Base-by-base conservation (phyloP, 2,888 invertebrate species). In the Aleiodes alternator region DNA sequence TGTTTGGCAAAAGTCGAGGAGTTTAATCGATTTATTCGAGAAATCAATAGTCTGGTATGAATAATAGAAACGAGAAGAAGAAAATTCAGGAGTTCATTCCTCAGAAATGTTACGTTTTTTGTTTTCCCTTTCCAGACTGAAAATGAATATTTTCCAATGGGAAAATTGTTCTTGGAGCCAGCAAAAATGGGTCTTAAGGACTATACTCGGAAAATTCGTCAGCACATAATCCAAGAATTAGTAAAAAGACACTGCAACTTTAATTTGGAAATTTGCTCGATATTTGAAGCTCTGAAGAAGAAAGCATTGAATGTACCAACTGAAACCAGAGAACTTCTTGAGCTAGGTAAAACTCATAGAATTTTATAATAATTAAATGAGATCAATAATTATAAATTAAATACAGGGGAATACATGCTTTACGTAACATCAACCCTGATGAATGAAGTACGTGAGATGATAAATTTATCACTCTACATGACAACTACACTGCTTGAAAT, bases 271-370 rank as follows among this genome's bases (percentile, higher is more conserved):
- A 95, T 96, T 79, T 95, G 95, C 84, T 89, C 90, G 0, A 92
- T 93, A 81, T 97, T 97, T 87, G 93, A 95, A 88, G 90, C 90
- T 34, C 93, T 97, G 73, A 92, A 93, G 82, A 90, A 90, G 48
- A 92, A 91, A 80, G 96, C 96, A 0, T 87, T 95, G 11, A 92
- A 93, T 82, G 92, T 94, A 80, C 97, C 97, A 0, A 92, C 92
- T 79, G 94, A 94, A 53, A 96, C 97, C 0, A 94, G 94, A 82
- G 96, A 97, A 84, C 90, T 98, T 43, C 92, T 97, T 81, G 95
- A 94, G 79, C 79, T 86, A 56, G 88, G 88, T 87, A 76, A 57
- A 75, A 75, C 53, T 23, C 31, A 66, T 23, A 38, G 31, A 34
- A 34, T 34, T 34, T 4, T 23, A 1, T 34, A 4, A 34, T 34